Evolutionary conservation across 2,113 vertebrate genomes (phyloP), one percentile per base, ranked within the genome.

Genomic region (Mungos mungo): DNA sequence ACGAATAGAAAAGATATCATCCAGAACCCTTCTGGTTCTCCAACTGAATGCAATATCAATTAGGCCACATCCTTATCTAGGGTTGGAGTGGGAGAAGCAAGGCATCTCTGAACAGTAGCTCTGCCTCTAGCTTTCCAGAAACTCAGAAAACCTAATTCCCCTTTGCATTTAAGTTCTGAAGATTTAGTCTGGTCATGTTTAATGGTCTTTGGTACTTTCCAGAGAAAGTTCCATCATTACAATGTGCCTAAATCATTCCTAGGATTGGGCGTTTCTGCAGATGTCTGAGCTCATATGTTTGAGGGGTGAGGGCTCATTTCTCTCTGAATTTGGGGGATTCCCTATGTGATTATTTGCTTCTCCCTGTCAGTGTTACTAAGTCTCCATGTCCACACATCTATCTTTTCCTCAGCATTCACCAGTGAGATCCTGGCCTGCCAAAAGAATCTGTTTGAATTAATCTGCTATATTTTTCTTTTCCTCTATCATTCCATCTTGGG

Each of bases 401-500:
- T 87, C 47, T 74, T 79, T 25, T 50, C 63, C 45, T 88, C 66
- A 92, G 25, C 25, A 79, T 85, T 92, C 60, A 54, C 52, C 13
- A 68, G 31, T 88, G 54, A 94, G 12, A n/a, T 94, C n/a, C 71
- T 94, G 79, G 35, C 19, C 54, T 83, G 54, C 45, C 54, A 72
- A 90, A 92, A 79, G 38, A 90, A 18, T 77, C 88, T 50, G 6
- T 80, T 96, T 92, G 92, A 83, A 65, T 88, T 94, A 47, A 88
- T 96, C 50, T 65, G 45, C 66, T 90, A 3, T 87, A 50, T 71
- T 83, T 95, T 76, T 63, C n/a, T 93, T 76, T 45, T 29, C 68
- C 47, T 90, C 90, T 93, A n/a, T 90, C 76, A 82, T 74, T 87
- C 25, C 9, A 69, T 23, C 80, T 86, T 72, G 60, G 52, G 82